These are phyloP conservation scores for Lagenorhynchus albirostris DNA, from an alignment of 2,113 vertebrate species.

Conservation along the genomic window DNA sequence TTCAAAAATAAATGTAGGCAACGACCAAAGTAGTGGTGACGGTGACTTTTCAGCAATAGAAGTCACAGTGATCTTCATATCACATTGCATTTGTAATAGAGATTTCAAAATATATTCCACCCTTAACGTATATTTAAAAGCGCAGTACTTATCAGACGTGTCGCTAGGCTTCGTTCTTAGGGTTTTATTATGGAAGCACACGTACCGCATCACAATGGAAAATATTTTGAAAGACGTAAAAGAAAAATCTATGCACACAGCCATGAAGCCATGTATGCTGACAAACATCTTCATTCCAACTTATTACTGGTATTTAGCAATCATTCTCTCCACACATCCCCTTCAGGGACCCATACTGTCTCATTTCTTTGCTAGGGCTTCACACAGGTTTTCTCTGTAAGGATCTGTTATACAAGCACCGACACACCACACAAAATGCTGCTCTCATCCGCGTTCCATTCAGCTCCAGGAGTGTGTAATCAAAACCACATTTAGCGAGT, in stretches of 20 bases:
- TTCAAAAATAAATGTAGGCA: background rate
- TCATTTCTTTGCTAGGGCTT: background rate
- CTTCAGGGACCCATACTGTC: accelerated
- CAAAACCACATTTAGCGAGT: background rate
- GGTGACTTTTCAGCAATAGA: accelerated
- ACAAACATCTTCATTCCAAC: background rate
- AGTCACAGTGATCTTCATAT: accelerated
- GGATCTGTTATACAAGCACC: background rate
- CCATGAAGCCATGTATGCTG: accelerated
- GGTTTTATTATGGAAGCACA: background rate
- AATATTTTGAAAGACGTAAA: background rate
- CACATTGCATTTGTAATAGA: no score
- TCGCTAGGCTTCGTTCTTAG: background rate
- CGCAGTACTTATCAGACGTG: accelerated
- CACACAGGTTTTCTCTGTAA: background rate
- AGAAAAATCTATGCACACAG: accelerated
- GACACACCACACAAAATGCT: no score
- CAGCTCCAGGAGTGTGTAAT: background rate
- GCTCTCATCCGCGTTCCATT: accelerated
- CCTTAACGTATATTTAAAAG: background rate
- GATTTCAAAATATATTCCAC: background rate
- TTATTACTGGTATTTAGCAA: background rate
- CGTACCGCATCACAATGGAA: accelerated
- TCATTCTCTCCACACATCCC: background rate
- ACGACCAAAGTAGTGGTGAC: accelerated